phyloP scores from a whole-genome alignment of 2,888 invertebrate genomes.

The Caenorhabditis imperialis region DNA sequence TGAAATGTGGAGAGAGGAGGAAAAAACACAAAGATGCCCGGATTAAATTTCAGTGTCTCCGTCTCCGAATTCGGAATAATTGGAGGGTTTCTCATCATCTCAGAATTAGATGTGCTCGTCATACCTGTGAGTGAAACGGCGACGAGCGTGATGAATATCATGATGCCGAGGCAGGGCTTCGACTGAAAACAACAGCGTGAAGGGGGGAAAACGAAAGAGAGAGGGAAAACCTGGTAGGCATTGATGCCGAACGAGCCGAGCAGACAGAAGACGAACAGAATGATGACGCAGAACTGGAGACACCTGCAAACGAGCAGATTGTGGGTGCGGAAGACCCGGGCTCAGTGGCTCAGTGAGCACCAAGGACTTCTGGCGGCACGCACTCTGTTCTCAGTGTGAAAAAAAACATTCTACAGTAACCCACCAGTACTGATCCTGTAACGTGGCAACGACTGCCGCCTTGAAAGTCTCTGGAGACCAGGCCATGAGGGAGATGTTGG shows the following conservation, averaged over 20 bases:
- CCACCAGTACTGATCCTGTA: constrained; percentile 46
- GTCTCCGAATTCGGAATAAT: constrained; percentile 22
- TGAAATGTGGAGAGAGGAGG: background rate
- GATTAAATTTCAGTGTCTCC: constrained; percentile 34
- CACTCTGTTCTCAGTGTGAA: constrained; percentile 2
- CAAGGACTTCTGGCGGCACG: constrained; percentile 17
- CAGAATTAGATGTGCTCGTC: constrained; percentile 3
- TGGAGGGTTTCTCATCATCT: constrained; percentile 26
- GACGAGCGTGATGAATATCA: constrained; percentile 51
- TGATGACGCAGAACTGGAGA: constrained; percentile 53
- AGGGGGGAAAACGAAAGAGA: background rate
- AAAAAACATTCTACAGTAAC: no score
- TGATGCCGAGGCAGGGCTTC: constrained; percentile 52
- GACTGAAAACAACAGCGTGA: constrained; percentile 40
- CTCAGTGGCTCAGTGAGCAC: constrained; percentile 27
- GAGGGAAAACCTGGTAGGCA: constrained; percentile 64
- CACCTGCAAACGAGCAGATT: constrained; percentile 32
- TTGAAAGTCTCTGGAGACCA: constrained; percentile 64
- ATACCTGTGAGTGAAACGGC: constrained; percentile 47
- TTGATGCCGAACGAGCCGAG: constrained; percentile 60
- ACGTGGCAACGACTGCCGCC: constrained; percentile 26
- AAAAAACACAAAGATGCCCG: constrained; percentile 11
- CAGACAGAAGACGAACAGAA: constrained; percentile 62
- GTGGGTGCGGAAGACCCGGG: constrained; percentile 33
- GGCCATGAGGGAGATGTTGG: constrained; percentile 51